phyloP scores from a whole-genome alignment of 1,140 invertebrate species.

The Semibalanus balanoides region DNA sequence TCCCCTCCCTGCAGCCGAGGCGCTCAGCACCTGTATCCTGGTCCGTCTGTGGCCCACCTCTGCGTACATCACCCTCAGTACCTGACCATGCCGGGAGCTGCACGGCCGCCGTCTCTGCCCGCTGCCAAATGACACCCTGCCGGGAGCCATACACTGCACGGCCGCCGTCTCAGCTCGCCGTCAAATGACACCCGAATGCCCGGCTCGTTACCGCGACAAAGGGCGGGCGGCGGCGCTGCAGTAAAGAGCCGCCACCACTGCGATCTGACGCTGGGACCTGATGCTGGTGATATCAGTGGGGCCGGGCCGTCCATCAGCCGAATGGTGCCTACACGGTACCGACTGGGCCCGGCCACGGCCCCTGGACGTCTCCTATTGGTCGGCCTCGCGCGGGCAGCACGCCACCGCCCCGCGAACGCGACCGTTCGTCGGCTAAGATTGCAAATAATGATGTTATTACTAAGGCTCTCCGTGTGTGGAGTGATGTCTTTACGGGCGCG shows the following conservation, averaged over 20 bases:
- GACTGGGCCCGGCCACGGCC: background rate
- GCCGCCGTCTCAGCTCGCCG: no score
- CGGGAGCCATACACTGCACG: no score
- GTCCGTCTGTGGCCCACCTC: no score
- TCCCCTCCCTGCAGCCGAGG: no score
- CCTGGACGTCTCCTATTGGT: background rate
- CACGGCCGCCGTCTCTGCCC: no score
- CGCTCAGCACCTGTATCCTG: no score
- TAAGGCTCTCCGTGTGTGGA: background rate
- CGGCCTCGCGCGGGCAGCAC: no score
- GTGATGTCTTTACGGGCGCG: background rate
- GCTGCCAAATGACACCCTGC: no score
- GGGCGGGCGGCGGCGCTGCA: background rate
- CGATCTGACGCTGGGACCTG: background rate
- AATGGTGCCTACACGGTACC: background rate
- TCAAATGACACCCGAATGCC: background rate
- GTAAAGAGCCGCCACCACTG: background rate
- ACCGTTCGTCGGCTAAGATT: background rate
- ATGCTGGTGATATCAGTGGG: background rate
- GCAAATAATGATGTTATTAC: constrained; percentile 1
- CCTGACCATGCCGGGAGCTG: no score
- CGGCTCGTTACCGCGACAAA: background rate
- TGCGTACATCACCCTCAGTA: no score
- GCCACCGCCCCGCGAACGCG: background rate
- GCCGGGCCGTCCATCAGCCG: background rate